phyloP scores from a whole-genome alignment of 2,888 invertebrate species.

The Vanessa cardui region DNA sequence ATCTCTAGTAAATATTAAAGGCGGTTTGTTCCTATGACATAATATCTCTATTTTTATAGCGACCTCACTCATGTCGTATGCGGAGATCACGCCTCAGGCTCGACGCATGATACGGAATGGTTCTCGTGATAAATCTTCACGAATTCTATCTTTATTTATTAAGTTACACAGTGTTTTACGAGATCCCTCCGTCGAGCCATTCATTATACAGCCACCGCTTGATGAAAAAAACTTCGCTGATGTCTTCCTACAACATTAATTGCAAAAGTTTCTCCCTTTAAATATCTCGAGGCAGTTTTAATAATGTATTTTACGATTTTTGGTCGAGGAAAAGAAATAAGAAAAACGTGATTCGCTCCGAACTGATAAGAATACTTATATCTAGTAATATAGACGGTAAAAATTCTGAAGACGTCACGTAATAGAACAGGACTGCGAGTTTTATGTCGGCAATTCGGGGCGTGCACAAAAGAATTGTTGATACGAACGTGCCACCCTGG shows the following conservation, averaged over 20 bases:
- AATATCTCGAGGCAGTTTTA: constrained; percentile 58
- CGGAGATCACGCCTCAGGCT: constrained; percentile 62
- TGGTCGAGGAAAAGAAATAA: constrained; percentile 59
- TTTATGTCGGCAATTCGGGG: constrained; percentile 80
- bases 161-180: constrained; percentile 81
- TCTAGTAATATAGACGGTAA: constrained; percentile 71
- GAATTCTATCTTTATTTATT: constrained; percentile 80
- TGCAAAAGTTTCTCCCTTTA: constrained; percentile 67
- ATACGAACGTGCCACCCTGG: constrained; percentile 63
- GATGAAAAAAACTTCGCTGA: constrained; percentile 80
- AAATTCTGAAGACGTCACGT: constrained; percentile 76
- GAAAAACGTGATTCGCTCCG: constrained; percentile 57
- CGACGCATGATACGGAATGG: constrained; percentile 70
- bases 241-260: constrained; percentile 80
- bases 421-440: constrained; percentile 74
- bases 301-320: constrained; percentile 71
- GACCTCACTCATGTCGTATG: constrained; percentile 54
- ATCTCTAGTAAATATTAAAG: constrained; percentile 62
- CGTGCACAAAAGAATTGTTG: constrained; percentile 80
- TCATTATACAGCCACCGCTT: constrained; percentile 76
- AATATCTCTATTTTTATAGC: constrained; percentile 66
- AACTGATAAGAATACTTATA: constrained; percentile 72
- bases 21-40: constrained; percentile 63
- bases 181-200: constrained; percentile 72
- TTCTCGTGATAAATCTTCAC: constrained; percentile 76